Evolutionary conservation across 1,140 invertebrate species (phyloP).

Genomic region (Hycleus phaleratus): DNA sequence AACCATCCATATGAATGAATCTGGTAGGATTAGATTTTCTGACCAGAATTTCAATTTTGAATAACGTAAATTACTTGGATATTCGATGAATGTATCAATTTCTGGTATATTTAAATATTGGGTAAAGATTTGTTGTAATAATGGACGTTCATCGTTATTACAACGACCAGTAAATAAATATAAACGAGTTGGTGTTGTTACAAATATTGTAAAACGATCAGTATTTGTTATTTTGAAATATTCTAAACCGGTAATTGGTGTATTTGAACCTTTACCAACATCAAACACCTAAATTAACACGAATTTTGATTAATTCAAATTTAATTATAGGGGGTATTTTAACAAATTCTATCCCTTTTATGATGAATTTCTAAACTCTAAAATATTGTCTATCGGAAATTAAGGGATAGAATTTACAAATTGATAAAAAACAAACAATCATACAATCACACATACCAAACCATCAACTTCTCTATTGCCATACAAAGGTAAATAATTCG

Average conservation of each 20-base stretch:
- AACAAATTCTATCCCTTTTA: too few species aligned
- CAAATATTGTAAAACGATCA: conserved; percentile 71
- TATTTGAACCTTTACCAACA: conserved; percentile 65
- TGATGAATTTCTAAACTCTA: too few species aligned
- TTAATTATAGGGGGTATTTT: neutral
- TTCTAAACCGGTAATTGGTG: conserved; percentile 78
- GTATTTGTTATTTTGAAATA: conserved; percentile 65
- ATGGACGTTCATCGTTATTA: conserved; percentile 65
- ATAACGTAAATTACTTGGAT: conserved; percentile 66
- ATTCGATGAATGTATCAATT: conserved; percentile 62
- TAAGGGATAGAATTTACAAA: too few species aligned
- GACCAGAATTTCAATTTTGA: conserved; percentile 77
- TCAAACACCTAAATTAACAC: conserved; percentile 65
- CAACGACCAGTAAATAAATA: conserved; percentile 80
- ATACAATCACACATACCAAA: conserved; percentile 49
- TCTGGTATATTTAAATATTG: conserved; percentile 69
- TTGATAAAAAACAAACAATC: too few species aligned
- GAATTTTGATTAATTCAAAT: conserved; percentile 12
- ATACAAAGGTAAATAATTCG: conserved; percentile 64
- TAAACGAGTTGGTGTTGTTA: conserved; percentile 71
- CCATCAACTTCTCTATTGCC: conserved; percentile 62
- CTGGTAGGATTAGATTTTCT: conserved; percentile 57
- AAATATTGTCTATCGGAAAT: too few species aligned
- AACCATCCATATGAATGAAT: conserved; percentile 81
- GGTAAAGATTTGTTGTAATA: conserved; percentile 74